These are phyloP conservation scores for Planiliza haematocheilus DNA, from an alignment of 2,113 vertebrate genomes.

Conservation along the genomic window DNA sequence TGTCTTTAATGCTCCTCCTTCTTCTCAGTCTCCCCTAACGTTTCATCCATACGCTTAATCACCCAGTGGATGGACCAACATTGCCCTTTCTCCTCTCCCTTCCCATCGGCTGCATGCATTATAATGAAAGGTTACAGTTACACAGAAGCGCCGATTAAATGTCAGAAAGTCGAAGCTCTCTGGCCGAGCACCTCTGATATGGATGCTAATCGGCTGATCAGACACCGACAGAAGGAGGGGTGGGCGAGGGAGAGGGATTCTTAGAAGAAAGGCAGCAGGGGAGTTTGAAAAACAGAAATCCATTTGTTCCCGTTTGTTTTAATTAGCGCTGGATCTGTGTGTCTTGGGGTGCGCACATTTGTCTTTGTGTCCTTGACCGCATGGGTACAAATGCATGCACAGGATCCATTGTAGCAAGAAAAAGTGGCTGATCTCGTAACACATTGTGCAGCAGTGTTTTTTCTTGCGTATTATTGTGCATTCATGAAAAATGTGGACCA, in stretches of 20 bases:
- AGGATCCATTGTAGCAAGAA: background rate
- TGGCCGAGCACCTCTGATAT: slow-evolving; percentile 14
- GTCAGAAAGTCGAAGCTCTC: slow-evolving; percentile 47
- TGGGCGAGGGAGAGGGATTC: slow-evolving; percentile 26
- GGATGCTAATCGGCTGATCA: slow-evolving; percentile 54
- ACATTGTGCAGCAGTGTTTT: background rate
- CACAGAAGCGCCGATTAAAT: slow-evolving; percentile 54
- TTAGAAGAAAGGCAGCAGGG: slow-evolving; percentile 36
- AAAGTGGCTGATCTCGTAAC: background rate
- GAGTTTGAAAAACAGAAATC: slow-evolving; percentile 37
- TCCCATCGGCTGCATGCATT: slow-evolving; percentile 27
- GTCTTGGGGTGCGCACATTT: background rate
- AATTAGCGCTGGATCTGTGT: slow-evolving; percentile 15
- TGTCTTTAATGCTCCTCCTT: background rate
- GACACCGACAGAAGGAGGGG: slow-evolving; percentile 15
- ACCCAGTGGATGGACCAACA: slow-evolving; percentile 5
- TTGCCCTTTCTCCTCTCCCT: slow-evolving; percentile 55
- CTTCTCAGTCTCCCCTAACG: background rate
- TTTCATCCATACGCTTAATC: slow-evolving; percentile 41
- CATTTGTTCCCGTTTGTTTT: slow-evolving; percentile 6
- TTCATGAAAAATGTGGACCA: background rate
- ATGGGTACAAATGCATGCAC: background rate
- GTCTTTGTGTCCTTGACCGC: background rate
- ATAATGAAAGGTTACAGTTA: slow-evolving; percentile 67
- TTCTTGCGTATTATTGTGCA: background rate